Evolutionary conservation across 2,113 vertebrate genomes (phyloP), one percentile per base, ranked within the genome.

Genomic region (Sula dactylatra): DNA sequence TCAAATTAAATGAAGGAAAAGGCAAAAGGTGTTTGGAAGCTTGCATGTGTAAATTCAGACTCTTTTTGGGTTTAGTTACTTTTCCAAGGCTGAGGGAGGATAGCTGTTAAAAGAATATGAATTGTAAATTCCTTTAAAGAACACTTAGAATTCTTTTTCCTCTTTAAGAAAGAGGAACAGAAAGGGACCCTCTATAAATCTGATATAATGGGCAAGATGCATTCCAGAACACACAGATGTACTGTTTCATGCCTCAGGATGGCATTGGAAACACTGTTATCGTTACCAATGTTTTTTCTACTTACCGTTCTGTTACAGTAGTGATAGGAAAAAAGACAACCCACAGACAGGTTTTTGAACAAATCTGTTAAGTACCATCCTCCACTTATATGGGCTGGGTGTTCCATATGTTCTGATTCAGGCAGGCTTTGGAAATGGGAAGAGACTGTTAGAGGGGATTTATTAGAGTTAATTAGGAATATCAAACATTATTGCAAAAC

Each of bases 321-420:
- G 32, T 6, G n/a, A 25, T 18, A 47, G 64, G 88, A 55, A 47
- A 38, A n/a, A 56, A 79, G 59, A 58, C 34, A 88, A 47, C 27
- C 52, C 77, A 69, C 65, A 24, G 67, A 49, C n/a, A 58, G 65
- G 38, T 25, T 73, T 86, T 32, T 42, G 67, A 19, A 26, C 65
- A 80, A 44, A 81, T 62, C 65, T 86, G 64, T 62, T 92, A 10
- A 82, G 64, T 14, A 7, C 31, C 88, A 80, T 67, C 64, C 71
- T 67, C 52, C 78, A 64, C 59, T 88, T 66, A 31, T 56, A 59
- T 1, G 54, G 83, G 71, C 58, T 93, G 89, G 47, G 16, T 32
- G 88, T 78, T 69, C 88, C 88, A 55, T 91, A 61, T 96, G 90
- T 83, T 96, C 79, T 40, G 56, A 82, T 61, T 86, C 74, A 72